These are phyloP conservation scores for Petaurus breviceps DNA, from an alignment of 2,113 vertebrate genomes.

Conservation along the genomic window DNA sequence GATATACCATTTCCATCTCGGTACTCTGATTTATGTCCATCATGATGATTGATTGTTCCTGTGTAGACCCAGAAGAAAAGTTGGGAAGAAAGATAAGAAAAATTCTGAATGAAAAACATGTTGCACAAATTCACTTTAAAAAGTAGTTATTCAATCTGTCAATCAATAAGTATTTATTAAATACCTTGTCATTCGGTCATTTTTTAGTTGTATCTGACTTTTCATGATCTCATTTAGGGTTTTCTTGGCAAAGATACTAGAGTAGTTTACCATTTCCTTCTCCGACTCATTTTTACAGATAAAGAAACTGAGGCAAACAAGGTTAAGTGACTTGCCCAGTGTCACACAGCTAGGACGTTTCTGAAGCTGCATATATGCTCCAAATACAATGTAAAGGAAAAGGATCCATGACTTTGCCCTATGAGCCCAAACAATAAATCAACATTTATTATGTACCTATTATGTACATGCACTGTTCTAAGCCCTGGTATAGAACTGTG, in stretches of 20 bases:
- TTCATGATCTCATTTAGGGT: background rate
- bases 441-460: background rate
- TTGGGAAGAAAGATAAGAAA: slow-evolving; percentile 3
- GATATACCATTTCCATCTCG: background rate
- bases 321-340: background rate
- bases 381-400: background rate
- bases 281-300: background rate
- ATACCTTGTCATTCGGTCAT: background rate
- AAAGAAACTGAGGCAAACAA: background rate
- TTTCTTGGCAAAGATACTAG: background rate
- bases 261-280: background rate
- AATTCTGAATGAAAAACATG: background rate
- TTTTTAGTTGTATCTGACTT: background rate
- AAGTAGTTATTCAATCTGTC: background rate
- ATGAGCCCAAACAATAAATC: background rate
- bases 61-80: background rate
- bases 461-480: background rate
- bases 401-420: background rate
- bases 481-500: background rate
- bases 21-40: slow-evolving; percentile 23
- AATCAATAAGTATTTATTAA: no score
- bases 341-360: no score
- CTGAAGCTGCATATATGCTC: no score
- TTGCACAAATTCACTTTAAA: background rate
- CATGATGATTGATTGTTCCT: background rate